Evolutionary conservation across 2,888 invertebrate species (phyloP), one percentile per base, ranked within the genome.

Genomic region (Parnassius mnemosyne): DNA sequence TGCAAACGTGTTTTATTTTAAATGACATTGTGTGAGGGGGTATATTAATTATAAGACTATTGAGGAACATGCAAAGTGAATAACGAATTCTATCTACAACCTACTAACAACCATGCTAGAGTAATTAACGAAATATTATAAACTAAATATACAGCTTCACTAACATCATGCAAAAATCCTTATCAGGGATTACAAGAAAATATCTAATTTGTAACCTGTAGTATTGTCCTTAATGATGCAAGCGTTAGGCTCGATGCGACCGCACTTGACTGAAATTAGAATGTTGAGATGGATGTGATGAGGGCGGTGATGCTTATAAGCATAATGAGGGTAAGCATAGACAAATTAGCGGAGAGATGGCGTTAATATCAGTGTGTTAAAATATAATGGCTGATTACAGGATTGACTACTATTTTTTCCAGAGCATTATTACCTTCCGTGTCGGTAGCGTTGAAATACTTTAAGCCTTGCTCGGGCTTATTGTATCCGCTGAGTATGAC

Each of bases 221-320:
- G 72, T 70, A 75, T 78, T 75, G 67, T 85, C 83, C 79, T 68
- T 78, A 71, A 82, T 71, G 81, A 80, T 69, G 83, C 83, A 85
- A 77, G 76, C 72, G 74, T 80, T 82, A 79, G 76, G 71, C 76
- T 78, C 76, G 79, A 71, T 70, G 77, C 71, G 79, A 75, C 83
- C 79, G 84, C 83, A 84, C 57, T 79, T 78, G 66, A 73, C 83
- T 84, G 84, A 79, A 83, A 85, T 70, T 75, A 81, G 73, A 84
- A 81, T 72, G 77, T 80, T 57, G 57, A 60, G 20, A 60, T 56
- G 62, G 65, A 64, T 58, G 61, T 64, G 57, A 65, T 58, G 63
- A 58, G 57, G 58, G 57, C 53, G 60, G 52, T 53, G 52, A 63
- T 55, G 60, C 60, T 51, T 53, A 62, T 34, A 67, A 66, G 70